Base-by-base conservation (phyloP, 2,113 vertebrate genomes). In the Corydoras maculifer region DNA sequence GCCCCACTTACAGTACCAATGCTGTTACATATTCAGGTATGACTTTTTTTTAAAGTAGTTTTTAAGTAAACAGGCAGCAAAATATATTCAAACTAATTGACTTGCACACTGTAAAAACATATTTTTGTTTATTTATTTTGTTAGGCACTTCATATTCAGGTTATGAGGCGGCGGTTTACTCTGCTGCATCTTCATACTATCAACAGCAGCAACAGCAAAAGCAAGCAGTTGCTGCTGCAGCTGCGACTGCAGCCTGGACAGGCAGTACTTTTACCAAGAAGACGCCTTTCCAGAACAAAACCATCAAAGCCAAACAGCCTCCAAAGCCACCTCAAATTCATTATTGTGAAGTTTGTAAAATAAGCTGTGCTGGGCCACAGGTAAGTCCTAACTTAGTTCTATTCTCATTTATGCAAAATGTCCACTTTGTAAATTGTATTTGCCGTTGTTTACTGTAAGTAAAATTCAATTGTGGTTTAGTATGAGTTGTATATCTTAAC, bases 331-430 rank as follows among this genome's bases (percentile, higher is more conserved):
- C 97, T 43, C 97, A 99, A 90, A 98, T 99, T 84, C 97, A 99
- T 85, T 99, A 99, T 82, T 99, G 97, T 82, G 96, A 98, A 2
- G 97, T 98, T 78, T 99, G 97, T 82, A 98, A 99, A 87, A 99
- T 99, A 89, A 98, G 97, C 89, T 99, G 97, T 88, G 97, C 97
- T 70, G 97, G 97, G 82, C 97, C 97, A 30, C 96, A 99, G 94
- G 97, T 99, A 60, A 4, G 25, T 54, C 53, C 3, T 7, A 25
- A 25, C 18, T 25, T 25, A 25, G n/a, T 18, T 15, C 9, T n/a
- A 25, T 55, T 11, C 15, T 9, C n/a, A 12, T 48, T 0, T 54
- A 31, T 25, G 18, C 18, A 25, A 25, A 25, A 25, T 25, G 18
- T 25, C 18, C 18, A 25, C 18, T 25, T 25, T 25, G 18, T 25